Conservation (phyloP, 2,113 vertebrate species). For the Scopus umbretta region DNA sequence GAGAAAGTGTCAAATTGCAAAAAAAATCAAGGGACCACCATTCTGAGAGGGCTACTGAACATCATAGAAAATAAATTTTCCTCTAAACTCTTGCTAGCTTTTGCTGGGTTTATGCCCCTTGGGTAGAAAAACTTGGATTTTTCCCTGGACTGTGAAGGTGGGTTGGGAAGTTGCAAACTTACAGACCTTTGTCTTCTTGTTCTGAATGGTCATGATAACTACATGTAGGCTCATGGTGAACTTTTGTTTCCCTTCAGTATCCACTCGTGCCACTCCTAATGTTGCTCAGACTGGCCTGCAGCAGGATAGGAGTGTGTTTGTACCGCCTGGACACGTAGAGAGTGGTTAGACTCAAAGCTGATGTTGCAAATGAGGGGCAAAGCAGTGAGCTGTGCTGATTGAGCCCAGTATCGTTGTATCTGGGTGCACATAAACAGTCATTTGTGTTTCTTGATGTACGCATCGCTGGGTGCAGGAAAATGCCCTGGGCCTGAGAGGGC, state of each 20-base stretch:
- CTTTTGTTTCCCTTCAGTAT: not conserved
- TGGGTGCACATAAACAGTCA: not conserved
- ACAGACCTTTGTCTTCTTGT: not conserved
- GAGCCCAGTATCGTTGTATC: not conserved
- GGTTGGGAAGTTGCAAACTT: not conserved
- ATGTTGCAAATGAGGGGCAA: not conserved
- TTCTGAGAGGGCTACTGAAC: not conserved
- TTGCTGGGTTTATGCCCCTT: not conserved
- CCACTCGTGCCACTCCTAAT: not conserved
- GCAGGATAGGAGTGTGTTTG: not conserved
- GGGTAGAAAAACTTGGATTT: not conserved
- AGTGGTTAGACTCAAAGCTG: not conserved
- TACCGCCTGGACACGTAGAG: fast-evolving
- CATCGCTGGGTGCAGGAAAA: not conserved
- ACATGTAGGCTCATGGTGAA: not conserved
- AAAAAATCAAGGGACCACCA: not conserved
- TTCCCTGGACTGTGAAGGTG: not conserved
- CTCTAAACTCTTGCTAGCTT: not conserved
- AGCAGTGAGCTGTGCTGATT: not conserved
- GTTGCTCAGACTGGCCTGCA: not conserved
- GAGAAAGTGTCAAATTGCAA: not conserved
- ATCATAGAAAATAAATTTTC: not conserved
- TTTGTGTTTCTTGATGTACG: not conserved
- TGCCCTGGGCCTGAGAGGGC: not conserved
- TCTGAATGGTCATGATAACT: not conserved